Percentiles rank a stretch among this genome's conserved stretches.
Conservation (phyloP, 2,113 vertebrate genomes). For the Apteryx mantelli region DNA sequence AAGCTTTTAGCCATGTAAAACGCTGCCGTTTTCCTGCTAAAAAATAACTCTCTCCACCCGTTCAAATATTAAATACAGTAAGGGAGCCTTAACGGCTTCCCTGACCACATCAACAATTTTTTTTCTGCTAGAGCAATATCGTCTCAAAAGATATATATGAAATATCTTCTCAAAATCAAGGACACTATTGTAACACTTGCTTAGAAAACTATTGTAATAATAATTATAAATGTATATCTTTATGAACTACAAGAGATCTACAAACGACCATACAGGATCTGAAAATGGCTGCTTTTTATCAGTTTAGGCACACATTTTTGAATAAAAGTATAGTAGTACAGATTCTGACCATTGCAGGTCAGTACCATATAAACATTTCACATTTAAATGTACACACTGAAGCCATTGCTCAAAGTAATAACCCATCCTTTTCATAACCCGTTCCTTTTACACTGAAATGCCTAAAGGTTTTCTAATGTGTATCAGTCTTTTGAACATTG, state of each 20-base stretch:
- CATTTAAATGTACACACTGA: neutral
- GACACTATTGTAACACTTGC: neutral
- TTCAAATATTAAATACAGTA: neutral
- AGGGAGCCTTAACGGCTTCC: neutral
- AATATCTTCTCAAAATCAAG: neutral
- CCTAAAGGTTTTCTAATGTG: constrained; percentile 47
- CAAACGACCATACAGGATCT: neutral
- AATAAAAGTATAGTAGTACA: neutral
- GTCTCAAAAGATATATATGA: neutral
- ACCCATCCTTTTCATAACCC: constrained; percentile 61
- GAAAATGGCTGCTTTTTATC: neutral
- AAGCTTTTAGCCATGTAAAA: neutral
- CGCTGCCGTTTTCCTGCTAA: neutral
- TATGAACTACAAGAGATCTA: neutral
- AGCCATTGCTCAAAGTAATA: constrained; percentile 47
- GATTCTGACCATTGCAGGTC: neutral
- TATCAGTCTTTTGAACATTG: constrained; percentile 53
- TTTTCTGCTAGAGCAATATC: neutral
- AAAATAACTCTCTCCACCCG: neutral
- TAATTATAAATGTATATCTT: rapidly evolving
- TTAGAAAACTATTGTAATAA: neutral
- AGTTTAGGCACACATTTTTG: neutral
- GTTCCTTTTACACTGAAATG: constrained; percentile 20
- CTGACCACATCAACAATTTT: neutral
- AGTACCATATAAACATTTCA: constrained; percentile 22